Base-by-base conservation (phyloP, 2,797 vertebrate species). In the Petrocephalus sullivani region DNA sequence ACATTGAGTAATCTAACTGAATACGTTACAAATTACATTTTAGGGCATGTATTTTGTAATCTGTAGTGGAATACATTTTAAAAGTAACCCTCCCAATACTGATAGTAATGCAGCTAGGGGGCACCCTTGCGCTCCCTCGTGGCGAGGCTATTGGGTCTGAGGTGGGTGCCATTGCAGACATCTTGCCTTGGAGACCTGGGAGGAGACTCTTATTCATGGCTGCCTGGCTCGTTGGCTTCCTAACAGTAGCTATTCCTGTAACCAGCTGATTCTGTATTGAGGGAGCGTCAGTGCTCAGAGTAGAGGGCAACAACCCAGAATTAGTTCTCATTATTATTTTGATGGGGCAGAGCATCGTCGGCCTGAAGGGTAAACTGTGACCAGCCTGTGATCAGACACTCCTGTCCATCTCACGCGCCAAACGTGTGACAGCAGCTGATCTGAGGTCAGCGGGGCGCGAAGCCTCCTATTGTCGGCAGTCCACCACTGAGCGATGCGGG, bases 361-460 rank as follows among this genome's bases (percentile, higher is more conserved):
- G 6, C 75, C 16, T 49, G 46, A 51, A 82, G 41, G 51, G 6
- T 21, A 51, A 53, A 10, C 14, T 53, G 78, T n/a, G 49, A 53
- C 46, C 89, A 89, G 91, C 92, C 92, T 92, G 92, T 94, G 93
- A 91, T 93, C 92, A 93, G 92, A 94, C 93, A 94, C 94, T 94
- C 90, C 92, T 92, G 94, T 93, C 91, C 92, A 94, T 93, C 93
- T 94, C 94, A 93, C 93, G 92, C 91, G 93, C 92, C 94, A 94
- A 95, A 94, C 92, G 94, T 87, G 87, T 88, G 95, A 93, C 92
- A 93, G 92, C 94, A 92, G 94, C 91, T 87, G n/a, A 19, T 8
- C n/a, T 23, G 81, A 97, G 97, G 96, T 97, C 97, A 97, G 96
- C 95, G 95, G 96, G 96, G 97, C 97, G 97, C 96, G 96, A 98